Evolutionary conservation across 2,797 vertebrate genomes (phyloP), one percentile per base, ranked within the genome.

Genomic region (Muscicapa striata): DNA sequence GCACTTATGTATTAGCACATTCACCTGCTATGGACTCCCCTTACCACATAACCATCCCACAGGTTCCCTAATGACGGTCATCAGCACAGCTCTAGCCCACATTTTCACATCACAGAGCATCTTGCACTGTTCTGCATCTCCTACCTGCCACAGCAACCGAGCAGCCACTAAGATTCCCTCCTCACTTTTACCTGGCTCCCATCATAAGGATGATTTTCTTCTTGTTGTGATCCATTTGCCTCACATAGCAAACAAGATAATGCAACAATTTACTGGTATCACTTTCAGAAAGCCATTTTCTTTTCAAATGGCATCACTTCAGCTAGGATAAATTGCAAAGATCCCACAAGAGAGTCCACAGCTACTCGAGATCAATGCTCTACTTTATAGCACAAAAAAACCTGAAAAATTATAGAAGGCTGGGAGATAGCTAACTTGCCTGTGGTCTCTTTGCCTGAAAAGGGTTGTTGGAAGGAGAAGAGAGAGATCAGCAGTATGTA

Each of bases 1-100:
- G 27, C 24, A 54, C 24, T 49, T 11, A 13, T 2, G 7, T 6
- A 51, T 34, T 1, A 54, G 40, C 27, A 46, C 0, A 1, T 27
- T 23, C 26, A 64, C 7, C 13, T 78, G 26, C 51, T 19, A 26
- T 1, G 20, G 51, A 90, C 41, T 23, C 11, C 26, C 21, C 29
- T 48, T 45, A 22, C 8, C 32, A 63, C 40, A 55, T 3, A 62
- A 23, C 14, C 43, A 62, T 24, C 2, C 0, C 8, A 20, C 12
- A 48, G 22, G 17, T 18, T 46, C 55, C 21, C 11, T 29, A 13
- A 34, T 2, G 5, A 29, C 27, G 66, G 15, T 6, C 15, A 66
- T 55, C 40, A 66, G 40, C 55, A 58, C 4, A 55, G 43, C 21
- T 70, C 48, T 24, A 51, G 43, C 17, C 59, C 21, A 22, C 2